Evolutionary conservation across 1,140 invertebrate species (phyloP).

Genomic region (Zaprionus nigranus): DNA sequence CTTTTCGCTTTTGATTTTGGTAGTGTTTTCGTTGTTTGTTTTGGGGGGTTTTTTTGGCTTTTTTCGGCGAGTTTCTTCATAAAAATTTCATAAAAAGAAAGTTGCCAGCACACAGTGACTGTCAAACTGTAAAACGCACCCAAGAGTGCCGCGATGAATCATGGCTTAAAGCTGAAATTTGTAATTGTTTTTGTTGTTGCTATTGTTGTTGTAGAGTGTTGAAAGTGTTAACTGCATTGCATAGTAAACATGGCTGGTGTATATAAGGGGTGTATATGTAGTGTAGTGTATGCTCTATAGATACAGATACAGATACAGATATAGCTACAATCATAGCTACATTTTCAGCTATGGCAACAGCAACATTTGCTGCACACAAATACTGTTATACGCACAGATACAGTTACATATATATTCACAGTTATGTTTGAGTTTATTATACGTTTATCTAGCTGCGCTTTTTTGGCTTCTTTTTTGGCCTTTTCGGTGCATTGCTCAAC

Average conservation of each 20-base stretch:
- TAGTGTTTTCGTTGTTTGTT: conserved; percentile 23
- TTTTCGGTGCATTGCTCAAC: conserved; percentile 62
- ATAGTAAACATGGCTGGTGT: conserved; percentile 40
- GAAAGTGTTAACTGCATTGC: conserved; percentile 80
- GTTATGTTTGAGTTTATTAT: conserved; percentile 6
- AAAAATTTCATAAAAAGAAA: conserved; percentile 80
- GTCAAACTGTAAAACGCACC: conserved; percentile 73
- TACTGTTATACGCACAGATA: neutral
- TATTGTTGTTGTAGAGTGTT: conserved; percentile 46
- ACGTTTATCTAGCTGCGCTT: conserved; percentile 42
- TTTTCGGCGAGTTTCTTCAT: conserved; percentile 64
- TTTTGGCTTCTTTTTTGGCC: conserved; percentile 45
- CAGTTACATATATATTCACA: conserved; percentile 9
- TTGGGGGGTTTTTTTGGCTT: conserved; percentile 1
- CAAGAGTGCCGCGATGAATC: conserved; percentile 58
- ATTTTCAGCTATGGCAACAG: no score
- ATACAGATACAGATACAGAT: conserved; percentile 11
- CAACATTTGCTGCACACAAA: neutral
- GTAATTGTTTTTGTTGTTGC: conserved; percentile 27
- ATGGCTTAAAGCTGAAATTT: conserved; percentile 31
- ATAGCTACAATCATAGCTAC: neutral
- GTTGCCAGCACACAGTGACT: conserved; percentile 63
- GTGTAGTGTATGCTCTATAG: neutral
- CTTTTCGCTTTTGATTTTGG: conserved; percentile 4
- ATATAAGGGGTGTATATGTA: conserved; percentile 7